A percentile compares a stretch with the other conserved stretches of the same genome.
phyloP scores from a whole-genome alignment of 2,797 vertebrate species.

The Helicolenus hilgendorfi region DNA sequence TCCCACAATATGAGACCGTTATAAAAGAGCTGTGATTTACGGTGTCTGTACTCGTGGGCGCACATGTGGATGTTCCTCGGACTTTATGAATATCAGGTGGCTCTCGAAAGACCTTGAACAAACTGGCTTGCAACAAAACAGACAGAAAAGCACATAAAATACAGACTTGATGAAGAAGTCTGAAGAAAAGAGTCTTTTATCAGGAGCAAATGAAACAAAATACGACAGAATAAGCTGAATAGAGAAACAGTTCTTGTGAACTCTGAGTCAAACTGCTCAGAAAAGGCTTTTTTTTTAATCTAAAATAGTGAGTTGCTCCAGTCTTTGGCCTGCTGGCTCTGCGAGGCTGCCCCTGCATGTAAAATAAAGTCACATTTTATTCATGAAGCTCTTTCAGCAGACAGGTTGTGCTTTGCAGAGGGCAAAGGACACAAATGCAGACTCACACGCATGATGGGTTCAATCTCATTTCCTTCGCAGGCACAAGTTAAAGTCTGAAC shows the following conservation, averaged over 20 bases:
- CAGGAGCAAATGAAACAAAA: background rate
- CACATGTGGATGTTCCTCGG: background rate
- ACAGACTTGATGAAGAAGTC: background rate
- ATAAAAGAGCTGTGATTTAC: slow-evolving; percentile 37
- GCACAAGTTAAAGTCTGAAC: background rate
- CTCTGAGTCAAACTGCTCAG: background rate
- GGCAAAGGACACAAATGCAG: slow-evolving; percentile 19
- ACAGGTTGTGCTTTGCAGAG: slow-evolving; percentile 24
- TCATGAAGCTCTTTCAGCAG: slow-evolving; percentile 14
- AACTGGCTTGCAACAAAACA: background rate
- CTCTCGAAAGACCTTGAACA: slow-evolving; percentile 13
- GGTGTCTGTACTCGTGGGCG: background rate
- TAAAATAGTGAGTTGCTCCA: background rate
- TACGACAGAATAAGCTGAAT: background rate
- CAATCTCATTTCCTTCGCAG: slow-evolving; percentile 15
- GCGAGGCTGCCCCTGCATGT: background rate
- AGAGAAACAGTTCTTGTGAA: background rate
- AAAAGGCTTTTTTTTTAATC: background rate
- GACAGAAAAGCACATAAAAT: background rate
- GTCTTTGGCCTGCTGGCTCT: background rate
- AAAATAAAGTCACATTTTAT: slow-evolving; percentile 47
- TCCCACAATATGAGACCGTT: slow-evolving; percentile 18
- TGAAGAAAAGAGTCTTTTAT: background rate
- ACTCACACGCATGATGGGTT: background rate
- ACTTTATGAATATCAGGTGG: background rate